Conservation (phyloP, 2,797 vertebrate genomes). For the Craterocephalus amniculus region DNA sequence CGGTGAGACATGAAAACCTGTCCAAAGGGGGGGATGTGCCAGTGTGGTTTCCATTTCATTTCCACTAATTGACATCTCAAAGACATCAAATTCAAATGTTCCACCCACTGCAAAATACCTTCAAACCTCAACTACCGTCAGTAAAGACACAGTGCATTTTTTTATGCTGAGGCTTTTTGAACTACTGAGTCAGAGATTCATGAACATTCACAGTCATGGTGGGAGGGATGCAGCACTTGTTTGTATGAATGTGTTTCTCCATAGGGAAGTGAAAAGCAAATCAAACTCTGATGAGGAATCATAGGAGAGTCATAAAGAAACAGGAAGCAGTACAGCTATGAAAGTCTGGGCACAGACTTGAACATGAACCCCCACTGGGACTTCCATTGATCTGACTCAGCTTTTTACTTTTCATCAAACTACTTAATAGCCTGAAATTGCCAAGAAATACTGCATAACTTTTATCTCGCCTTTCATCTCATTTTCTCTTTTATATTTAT, state of each 20-base stretch:
- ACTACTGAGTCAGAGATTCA: slow-evolving; percentile 20
- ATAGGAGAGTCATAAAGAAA: slow-evolving; percentile 44
- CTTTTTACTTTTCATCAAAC: slow-evolving; percentile 26
- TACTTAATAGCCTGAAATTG: slow-evolving; percentile 18
- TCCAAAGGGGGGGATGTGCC: slow-evolving; percentile 41
- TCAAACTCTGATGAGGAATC: slow-evolving; percentile 69
- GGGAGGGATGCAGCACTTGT: slow-evolving; percentile 43
- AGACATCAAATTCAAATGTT: slow-evolving; percentile 27
- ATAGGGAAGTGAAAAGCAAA: slow-evolving; percentile 63
- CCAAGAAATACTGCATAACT: slow-evolving; percentile 23
- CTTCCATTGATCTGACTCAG: slow-evolving; percentile 37
- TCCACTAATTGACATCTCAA: slow-evolving; percentile 41
- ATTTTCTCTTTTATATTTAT: neutral
- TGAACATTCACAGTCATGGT: slow-evolving; percentile 24
- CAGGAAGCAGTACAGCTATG: slow-evolving; percentile 50
- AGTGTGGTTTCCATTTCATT: slow-evolving; percentile 25
- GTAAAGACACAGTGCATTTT: slow-evolving; percentile 4
- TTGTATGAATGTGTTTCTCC: slow-evolving; percentile 64
- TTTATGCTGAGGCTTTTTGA: slow-evolving; percentile 18
- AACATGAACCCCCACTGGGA: slow-evolving; percentile 44
- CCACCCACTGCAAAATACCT: slow-evolving; percentile 16
- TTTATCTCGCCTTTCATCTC: slow-evolving; percentile 17
- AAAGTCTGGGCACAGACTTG: slow-evolving; percentile 44
- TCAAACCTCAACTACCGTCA: slow-evolving; percentile 10
- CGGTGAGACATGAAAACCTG: slow-evolving; percentile 46